Conservation (phyloP, 2,113 vertebrate species). For the Chauna torquata region DNA sequence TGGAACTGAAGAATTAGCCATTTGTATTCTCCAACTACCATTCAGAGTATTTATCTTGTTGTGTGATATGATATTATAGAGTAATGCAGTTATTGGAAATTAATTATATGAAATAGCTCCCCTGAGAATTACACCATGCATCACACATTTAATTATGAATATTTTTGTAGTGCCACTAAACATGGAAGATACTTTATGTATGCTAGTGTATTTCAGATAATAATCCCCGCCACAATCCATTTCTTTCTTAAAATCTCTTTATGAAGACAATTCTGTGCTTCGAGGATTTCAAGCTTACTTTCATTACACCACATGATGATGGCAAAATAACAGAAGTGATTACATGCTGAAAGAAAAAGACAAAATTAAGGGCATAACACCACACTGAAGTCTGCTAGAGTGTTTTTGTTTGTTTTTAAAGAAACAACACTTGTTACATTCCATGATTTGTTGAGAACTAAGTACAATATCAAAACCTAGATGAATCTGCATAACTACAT, state of each 20-base stretch:
- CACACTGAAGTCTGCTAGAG: constrained; percentile 40
- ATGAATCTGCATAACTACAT: not conserved
- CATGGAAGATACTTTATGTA: not conserved
- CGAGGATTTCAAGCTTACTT: not conserved
- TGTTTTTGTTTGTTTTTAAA: not conserved
- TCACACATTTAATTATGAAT: constrained; percentile 20
- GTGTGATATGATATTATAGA: not conserved
- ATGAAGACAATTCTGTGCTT: not conserved
- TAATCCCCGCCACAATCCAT: constrained; percentile 19
- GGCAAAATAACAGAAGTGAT: constrained; percentile 44
- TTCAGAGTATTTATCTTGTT: not conserved
- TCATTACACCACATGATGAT: constrained; percentile 17
- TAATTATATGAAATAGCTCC: constrained; percentile 21
- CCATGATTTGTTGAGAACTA: not conserved
- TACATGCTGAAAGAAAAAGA: constrained; percentile 10
- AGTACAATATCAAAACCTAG: not conserved
- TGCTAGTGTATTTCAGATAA: not conserved
- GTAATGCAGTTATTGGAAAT: constrained; percentile 33
- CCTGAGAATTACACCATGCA: not conserved
- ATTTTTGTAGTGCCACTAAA: constrained; percentile 14
- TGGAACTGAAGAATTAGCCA: not conserved
- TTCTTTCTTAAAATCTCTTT: constrained; percentile 15
- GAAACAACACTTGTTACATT: not conserved
- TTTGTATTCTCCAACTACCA: not conserved
- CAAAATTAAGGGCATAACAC: constrained; percentile 35